Evolutionary conservation across 2,797 vertebrate species (phyloP), one percentile per base, ranked within the genome.

Genomic region (Enoplosus armatus): DNA sequence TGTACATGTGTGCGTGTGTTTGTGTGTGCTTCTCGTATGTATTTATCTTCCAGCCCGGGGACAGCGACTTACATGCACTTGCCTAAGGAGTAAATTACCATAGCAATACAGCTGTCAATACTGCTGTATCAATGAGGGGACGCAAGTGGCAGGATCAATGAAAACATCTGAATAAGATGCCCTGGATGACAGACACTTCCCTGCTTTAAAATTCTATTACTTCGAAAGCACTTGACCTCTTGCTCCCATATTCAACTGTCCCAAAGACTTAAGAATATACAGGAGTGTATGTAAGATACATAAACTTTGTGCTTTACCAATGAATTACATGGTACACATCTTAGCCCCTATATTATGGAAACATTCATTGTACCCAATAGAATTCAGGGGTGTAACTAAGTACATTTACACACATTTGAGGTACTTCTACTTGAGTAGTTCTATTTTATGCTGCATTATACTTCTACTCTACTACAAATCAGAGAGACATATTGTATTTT

Each of bases 81-180:
- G 62, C 76, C 76, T 33, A n/a, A 87, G 85, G 86, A 90, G 87
- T 87, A 89, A 92, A 95, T 95, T 94, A 91, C 88, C 90, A 94
- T 93, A 90, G 92, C 90, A 90, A 94, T 92, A 87, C 87, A 90
- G 87, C 87, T 93, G 93, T 94, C 94, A 92, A 95, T 95, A 93
- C 77, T 66, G 86, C 77, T 91, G 87, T 90, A 91, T 88, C 83
- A 90, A 73, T 82, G 82, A 80, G 85, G 85, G 80, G 89, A 92
- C 86, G 84, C 83, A 79, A 89, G 90, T 89, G 90, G 87, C 89
- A 84, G 85, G 79, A 94, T 94, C 94, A 90, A 94, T 94, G 84
- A 88, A 88, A 91, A 86, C 84, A 91, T 89, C 83, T 71, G 87
- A 91, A 92, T 91, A 80, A 91, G 88, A 93, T 60, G 76, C 63